phyloP scores from a whole-genome alignment of 2,797 vertebrate species.

The Phaenicophaeus curvirostris region DNA sequence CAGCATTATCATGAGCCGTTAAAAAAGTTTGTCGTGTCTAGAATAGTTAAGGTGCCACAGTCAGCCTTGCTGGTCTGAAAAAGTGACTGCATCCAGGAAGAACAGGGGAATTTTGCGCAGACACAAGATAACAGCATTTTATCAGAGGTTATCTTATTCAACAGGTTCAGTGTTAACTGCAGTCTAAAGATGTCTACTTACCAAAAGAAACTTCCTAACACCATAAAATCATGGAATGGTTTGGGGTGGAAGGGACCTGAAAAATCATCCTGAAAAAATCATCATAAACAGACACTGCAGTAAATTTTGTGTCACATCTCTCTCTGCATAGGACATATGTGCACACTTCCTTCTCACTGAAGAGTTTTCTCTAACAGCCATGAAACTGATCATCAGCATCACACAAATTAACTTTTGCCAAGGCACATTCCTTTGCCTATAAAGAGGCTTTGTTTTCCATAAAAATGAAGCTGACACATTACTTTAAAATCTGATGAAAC shows the following conservation, averaged over 20 bases:
- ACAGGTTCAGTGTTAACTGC: not conserved
- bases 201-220: not conserved
- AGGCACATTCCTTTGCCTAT: not conserved
- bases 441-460: not conserved
- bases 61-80: not conserved
- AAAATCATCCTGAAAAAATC: too few relatives aligned
- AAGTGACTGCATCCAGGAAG: not conserved
- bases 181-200: not conserved
- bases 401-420: not conserved
- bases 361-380: not conserved
- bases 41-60: too few relatives aligned
- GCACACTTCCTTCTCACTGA: not conserved
- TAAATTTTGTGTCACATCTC: not conserved
- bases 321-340: not conserved
- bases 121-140: not conserved
- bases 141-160: not conserved
- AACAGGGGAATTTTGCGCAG: fast-evolving
- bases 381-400: not conserved
- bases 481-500: not conserved
- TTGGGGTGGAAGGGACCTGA: too few relatives aligned
- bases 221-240: too few relatives aligned
- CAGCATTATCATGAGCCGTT: not conserved
- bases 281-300: not conserved
- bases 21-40: too few relatives aligned
- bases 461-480: not conserved